phyloP scores from a whole-genome alignment of 2,113 vertebrate genomes.

The Elgaria multicarinata region DNA sequence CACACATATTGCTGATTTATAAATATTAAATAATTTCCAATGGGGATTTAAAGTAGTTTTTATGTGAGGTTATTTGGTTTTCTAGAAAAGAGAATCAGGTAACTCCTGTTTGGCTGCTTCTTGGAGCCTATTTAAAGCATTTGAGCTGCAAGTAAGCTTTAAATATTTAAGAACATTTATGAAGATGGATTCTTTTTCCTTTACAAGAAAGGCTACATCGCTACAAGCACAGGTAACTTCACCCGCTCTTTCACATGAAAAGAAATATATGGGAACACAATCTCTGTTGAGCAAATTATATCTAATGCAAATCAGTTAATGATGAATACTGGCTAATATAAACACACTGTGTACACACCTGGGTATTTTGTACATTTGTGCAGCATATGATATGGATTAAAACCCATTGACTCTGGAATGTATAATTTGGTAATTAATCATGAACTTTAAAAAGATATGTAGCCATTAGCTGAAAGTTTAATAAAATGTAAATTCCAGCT shows the following conservation, averaged over 20 bases:
- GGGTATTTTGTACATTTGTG: conserved; percentile 36
- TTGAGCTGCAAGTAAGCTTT: conserved; percentile 45
- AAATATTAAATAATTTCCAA: conserved; percentile 57
- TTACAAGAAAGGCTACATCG: conserved; percentile 44
- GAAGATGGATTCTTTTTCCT: conserved; percentile 48
- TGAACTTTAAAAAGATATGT: conserved; percentile 61
- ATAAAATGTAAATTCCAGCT: conserved; percentile 61
- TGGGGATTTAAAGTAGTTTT: conserved; percentile 48
- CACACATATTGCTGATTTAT: conserved; percentile 36
- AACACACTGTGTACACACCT: conserved; percentile 40
- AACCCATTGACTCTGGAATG: conserved; percentile 52
- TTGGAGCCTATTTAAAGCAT: conserved; percentile 27
- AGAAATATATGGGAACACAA: conserved; percentile 55
- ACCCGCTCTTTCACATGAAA: conserved; percentile 43
- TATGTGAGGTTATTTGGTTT: conserved; percentile 55
- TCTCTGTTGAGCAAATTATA: conserved; percentile 46
- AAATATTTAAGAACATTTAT: conserved; percentile 58
- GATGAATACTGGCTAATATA: conserved; percentile 41
- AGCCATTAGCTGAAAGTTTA: conserved; percentile 66
- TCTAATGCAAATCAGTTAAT: conserved; percentile 50
- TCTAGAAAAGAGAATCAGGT: conserved; percentile 41
- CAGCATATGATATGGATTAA: conserved; percentile 44
- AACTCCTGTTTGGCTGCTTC: conserved; percentile 49
- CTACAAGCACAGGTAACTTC: conserved; percentile 54
- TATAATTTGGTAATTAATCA: conserved; percentile 64